These are phyloP conservation scores for Plectropomus leopardus DNA, from an alignment of 2,113 vertebrate species.

Conservation along the genomic window DNA sequence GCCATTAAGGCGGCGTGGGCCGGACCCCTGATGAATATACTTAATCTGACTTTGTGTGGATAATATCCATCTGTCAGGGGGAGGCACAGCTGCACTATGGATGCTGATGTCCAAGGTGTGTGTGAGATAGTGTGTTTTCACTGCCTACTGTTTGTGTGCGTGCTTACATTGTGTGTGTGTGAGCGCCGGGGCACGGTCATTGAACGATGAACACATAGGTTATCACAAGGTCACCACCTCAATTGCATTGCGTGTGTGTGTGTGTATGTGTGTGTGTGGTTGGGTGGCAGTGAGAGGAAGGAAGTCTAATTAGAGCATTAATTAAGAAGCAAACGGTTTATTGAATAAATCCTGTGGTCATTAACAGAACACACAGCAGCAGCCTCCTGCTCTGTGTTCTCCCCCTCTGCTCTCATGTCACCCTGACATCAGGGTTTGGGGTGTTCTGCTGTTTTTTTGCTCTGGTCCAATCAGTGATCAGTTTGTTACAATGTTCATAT, in stretches of 20 bases:
- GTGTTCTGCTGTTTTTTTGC: too few relatives aligned
- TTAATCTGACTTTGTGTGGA: slow-evolving; percentile 86
- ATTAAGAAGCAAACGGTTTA: slow-evolving; percentile 88
- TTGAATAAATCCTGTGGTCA: slow-evolving; percentile 90
- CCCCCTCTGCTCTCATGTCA: slow-evolving; percentile 3
- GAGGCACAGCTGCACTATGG: slow-evolving; percentile 91
- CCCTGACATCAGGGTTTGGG: too few relatives aligned
- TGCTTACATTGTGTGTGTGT: slow-evolving; percentile 32
- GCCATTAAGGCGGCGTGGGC: slow-evolving; percentile 90
- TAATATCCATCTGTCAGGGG: slow-evolving; percentile 89
- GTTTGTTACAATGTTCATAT: too few relatives aligned
- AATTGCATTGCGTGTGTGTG: slow-evolving; percentile 37
- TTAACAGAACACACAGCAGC: slow-evolving; percentile 73
- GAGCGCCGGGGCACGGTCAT: slow-evolving; percentile 68
- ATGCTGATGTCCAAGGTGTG: slow-evolving; percentile 89
- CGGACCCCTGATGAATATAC: slow-evolving; percentile 91
- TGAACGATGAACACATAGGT: slow-evolving; percentile 91
- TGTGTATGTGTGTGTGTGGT: slow-evolving; percentile 18
- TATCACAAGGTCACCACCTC: slow-evolving; percentile 95
- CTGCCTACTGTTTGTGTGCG: slow-evolving; percentile 63
- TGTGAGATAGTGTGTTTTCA: slow-evolving; percentile 74
- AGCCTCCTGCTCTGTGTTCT: slow-evolving; percentile 4
- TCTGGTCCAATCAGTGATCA: too few relatives aligned
- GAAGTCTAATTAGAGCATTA: slow-evolving; percentile 88
- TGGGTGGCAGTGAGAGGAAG: slow-evolving; percentile 68